Base-by-base conservation (phyloP, 2,797 vertebrate species). In the Allobates femoralis region DNA sequence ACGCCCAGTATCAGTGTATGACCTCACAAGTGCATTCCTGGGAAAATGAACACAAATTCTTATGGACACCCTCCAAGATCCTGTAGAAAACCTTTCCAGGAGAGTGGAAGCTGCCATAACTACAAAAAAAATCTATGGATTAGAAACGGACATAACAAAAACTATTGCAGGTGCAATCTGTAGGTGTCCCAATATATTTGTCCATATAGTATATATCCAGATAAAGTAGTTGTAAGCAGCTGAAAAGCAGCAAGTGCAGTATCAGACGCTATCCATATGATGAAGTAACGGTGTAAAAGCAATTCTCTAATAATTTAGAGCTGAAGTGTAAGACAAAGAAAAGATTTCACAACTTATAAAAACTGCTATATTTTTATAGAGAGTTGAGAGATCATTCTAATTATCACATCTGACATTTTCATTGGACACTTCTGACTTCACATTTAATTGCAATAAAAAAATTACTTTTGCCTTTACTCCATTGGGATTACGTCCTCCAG, bases 361-460 rank as follows among this genome's bases (percentile, higher is more conserved):
- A 46, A 46, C 69, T 50, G 69, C 69, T 26, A 50, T 5, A 73
- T 46, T n/a, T 50, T 14, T 73, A 23, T 50, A 73, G 3, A 21
- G 23, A 50, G 41, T 26, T 50, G 41, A 71, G 69, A 73, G 10
- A 16, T 10, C 16, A 14, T 12, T 46, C 37, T 46, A 3, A 73
- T 73, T 73, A 73, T 6, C 66, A 66, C 69, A 26, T 46, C 37
- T 73, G 69, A 73, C 69, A 73, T 73, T 73, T 73, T 37, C n/a
- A 19, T 23, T 26, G 69, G 41, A 73, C 5, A 6, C 3, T 26
- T 73, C 34, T 46, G 41, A 46, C 69, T 73, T 50, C 69, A 73
- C 41, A 46, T 73, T 73, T 16, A 15, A 69, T 32, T 73, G 23
- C 69, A 46, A 73, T n/a, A 11, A 8, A 41, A 71, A 41, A 71